A percentile compares a stretch with the other conserved stretches of the same genome.
Conservation (phyloP, 2,797 vertebrate species). For the Triplophysa yarkandensis region DNA sequence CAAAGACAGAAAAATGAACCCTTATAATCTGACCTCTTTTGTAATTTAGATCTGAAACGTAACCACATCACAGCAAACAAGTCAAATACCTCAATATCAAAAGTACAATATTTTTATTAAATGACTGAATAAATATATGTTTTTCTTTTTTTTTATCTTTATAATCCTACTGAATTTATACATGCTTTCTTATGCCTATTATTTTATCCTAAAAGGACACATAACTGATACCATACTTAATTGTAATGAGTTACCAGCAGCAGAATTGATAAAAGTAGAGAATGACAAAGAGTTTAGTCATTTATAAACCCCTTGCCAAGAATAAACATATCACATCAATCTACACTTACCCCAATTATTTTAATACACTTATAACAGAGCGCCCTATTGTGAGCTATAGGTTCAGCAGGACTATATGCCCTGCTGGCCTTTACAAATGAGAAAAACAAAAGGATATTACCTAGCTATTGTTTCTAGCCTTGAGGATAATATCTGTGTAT, state of each 20-base stretch:
- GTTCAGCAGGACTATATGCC: not conserved
- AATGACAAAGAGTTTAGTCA: not conserved
- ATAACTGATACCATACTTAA: not conserved
- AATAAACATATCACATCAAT: not conserved
- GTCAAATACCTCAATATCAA: too few species aligned
- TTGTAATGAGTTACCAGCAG: not conserved
- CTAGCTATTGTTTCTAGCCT: not conserved
- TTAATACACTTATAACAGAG: not conserved
- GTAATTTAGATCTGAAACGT: too few species aligned
- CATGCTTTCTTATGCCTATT: not conserved
- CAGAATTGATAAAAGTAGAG: not conserved
- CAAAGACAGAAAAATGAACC: slow-evolving; percentile 3
- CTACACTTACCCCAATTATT: not conserved
- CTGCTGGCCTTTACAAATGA: not conserved
- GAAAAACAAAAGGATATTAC: slow-evolving; percentile 8
- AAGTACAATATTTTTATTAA: too few species aligned
- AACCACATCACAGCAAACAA: too few species aligned
- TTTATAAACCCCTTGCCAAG: not conserved
- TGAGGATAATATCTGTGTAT: not conserved
- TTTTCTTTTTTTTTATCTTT: not conserved
- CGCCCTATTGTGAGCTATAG: not conserved
- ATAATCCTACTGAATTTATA: not conserved
- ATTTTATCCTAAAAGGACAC: not conserved
- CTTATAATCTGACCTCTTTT: too few species aligned
- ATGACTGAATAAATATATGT: too few species aligned